phyloP scores from a whole-genome alignment of 2,888 invertebrate genomes.

The Drosophila vallismaia region DNA sequence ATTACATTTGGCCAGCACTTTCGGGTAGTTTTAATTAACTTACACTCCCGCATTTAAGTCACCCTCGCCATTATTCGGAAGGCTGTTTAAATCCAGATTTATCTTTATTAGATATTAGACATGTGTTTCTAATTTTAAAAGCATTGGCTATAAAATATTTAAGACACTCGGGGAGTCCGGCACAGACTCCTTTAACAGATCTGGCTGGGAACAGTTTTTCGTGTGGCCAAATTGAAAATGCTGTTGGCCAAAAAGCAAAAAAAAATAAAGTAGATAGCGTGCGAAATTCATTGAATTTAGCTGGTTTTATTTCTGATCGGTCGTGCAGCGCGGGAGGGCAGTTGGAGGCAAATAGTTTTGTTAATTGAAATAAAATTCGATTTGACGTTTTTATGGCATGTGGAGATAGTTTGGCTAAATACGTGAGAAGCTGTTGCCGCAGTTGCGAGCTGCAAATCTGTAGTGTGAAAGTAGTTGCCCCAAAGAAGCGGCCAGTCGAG shows the following conservation, averaged over 20 bases:
- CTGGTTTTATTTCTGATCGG: constrained; percentile 47
- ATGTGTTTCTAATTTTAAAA: constrained; percentile 67
- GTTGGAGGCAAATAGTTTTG: constrained; percentile 65
- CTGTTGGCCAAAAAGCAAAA: constrained; percentile 20
- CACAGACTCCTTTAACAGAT: neutral
- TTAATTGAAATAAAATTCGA: constrained; percentile 78
- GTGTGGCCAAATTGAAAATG: constrained; percentile 35
- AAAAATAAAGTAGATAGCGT: constrained; percentile 51
- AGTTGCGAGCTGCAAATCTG: constrained; percentile 20
- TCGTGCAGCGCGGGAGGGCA: constrained; percentile 3
- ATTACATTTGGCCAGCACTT: constrained; percentile 49
- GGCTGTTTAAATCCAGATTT: constrained; percentile 22
- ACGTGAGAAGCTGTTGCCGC: constrained; percentile 66
- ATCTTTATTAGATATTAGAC: constrained; percentile 74
- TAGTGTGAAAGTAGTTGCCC: constrained; percentile 67
- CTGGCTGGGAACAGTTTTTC: constrained; percentile 16
- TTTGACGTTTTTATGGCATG: constrained; percentile 76
- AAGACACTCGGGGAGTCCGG: constrained; percentile 41
- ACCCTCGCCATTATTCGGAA: constrained; percentile 21
- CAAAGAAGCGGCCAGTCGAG: constrained; percentile 62
- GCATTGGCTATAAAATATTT: constrained; percentile 55
- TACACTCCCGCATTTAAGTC: constrained; percentile 16
- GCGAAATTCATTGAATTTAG: constrained; percentile 54
- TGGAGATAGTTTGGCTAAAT: constrained; percentile 72
- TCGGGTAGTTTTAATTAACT: constrained; percentile 62